phyloP scores from a whole-genome alignment of 35 echinoderm and acorn worm species.

The Ophioderma brevispina region DNA sequence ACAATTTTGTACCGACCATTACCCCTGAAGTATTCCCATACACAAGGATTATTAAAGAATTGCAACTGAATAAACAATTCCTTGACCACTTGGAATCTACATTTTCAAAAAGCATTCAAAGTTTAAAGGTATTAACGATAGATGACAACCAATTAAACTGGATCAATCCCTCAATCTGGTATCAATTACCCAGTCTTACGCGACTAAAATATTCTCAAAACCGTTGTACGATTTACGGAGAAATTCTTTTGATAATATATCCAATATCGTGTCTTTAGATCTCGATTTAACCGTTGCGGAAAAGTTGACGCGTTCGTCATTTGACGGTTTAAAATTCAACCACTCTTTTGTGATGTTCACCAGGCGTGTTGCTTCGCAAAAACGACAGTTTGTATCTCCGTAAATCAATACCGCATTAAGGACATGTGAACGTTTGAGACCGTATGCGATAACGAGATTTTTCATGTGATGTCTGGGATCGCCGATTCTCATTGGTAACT shows the following conservation, averaged over 20 bases:
- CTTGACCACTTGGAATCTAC: background rate
- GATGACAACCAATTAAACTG: background rate
- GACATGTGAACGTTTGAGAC: constrained; percentile 41
- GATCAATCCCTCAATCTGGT: background rate
- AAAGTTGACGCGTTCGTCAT: background rate
- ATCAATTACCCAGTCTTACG: background rate
- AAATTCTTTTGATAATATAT: background rate
- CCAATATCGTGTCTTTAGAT: background rate
- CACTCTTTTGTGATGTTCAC: background rate
- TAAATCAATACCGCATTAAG: background rate
- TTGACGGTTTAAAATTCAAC: background rate
- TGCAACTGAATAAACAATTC: background rate
- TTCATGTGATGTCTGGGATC: constrained; percentile 56
- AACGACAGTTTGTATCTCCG: background rate
- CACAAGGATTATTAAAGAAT: background rate
- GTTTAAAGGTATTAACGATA: background rate
- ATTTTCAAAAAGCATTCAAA: background rate
- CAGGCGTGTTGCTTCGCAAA: background rate
- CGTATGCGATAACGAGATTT: constrained; percentile 4
- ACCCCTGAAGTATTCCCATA: background rate
- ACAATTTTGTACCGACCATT: background rate
- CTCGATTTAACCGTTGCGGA: background rate
- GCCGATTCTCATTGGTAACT: constrained; percentile 46
- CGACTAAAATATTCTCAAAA: background rate
- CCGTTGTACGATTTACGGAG: background rate